Base-by-base conservation (phyloP, 2,797 vertebrate species). In the Rousettus madagascariensis region DNA sequence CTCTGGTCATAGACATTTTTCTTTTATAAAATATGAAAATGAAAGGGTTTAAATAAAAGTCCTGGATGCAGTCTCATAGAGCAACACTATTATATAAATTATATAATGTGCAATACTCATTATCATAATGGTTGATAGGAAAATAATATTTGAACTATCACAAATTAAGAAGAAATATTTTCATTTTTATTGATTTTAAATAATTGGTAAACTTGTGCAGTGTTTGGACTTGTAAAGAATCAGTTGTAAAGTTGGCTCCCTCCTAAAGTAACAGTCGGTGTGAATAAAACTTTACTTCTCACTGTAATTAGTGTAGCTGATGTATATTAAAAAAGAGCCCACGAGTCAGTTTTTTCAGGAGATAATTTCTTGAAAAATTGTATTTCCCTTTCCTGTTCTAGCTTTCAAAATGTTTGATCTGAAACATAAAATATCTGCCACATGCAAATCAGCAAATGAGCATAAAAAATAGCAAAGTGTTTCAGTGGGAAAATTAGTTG, bases 151-250 rank as follows among this genome's bases (percentile, higher is more conserved):
- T 86, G 51, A 97, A 68, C 0, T 6, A 75, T 61, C 59, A 33
- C 1, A 86, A 85, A 79, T 90, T 94, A 87, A 86, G 24, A 83
- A 53, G 36, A 90, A 5, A 20, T 36, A 65, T 68, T 90, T 93
- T 86, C 30, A 72, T 74, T 96, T 94, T 66, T 83, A 77, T 79
- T 86, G 49, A 90, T 94, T 90, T 94, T 82, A 74, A 96, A 36
- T 79, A 82, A 79, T 26, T 53, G 59, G 72, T 79, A 75, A 82
- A 68, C 5, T 43, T 91, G 24, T 74, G 19, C 85, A 59, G 41
- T 61, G 13, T 77, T 77, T 74, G 57, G 38, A 36, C 28, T 89
- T 86, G 55, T 61, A 28, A 89, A 80, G 69, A 83, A 87, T 82
- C 36, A 46, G 24, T 78, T 66, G 33, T 41, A 84, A 90, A 85